Conservation (phyloP, 92 coral and sea anemone genomes). For the Bergia sp. region DNA sequence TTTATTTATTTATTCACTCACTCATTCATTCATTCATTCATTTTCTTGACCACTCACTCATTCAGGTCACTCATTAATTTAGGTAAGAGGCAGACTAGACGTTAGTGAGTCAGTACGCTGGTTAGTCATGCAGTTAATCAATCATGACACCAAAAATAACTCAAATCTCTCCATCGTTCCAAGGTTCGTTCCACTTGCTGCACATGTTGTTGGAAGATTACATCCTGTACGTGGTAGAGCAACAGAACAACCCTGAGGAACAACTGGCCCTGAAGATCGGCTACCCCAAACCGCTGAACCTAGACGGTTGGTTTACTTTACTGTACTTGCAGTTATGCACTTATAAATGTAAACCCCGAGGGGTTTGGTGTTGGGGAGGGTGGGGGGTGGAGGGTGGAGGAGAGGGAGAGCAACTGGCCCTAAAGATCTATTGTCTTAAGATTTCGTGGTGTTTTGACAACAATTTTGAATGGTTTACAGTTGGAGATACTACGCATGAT, state of each 20-base stretch:
- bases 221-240: slow-evolving; percentile 93
- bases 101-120: neutral
- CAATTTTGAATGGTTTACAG: neutral
- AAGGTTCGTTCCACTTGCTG: slow-evolving; percentile 97
- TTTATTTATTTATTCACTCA: neutral
- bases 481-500: slow-evolving; percentile 48
- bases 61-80: neutral
- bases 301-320: slow-evolving; percentile 27
- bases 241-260: slow-evolving; percentile 85
- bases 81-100: too few relatives aligned
- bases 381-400: neutral
- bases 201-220: slow-evolving; percentile 99
- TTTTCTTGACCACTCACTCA: neutral
- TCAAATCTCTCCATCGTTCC: neutral
- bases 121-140: neutral
- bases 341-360: too few relatives aligned
- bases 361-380: too few relatives aligned
- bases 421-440: neutral
- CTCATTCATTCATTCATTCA: neutral
- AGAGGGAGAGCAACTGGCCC: neutral
- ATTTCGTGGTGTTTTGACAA: neutral
- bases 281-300: slow-evolving; percentile 44
- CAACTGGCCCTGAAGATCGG: slow-evolving; percentile 39
- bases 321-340: neutral
- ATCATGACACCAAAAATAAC: neutral